Evolutionary conservation across 1,140 invertebrate genomes (phyloP), one percentile per base, ranked within the genome.

Genomic region (Meloidogyne exigua): DNA sequence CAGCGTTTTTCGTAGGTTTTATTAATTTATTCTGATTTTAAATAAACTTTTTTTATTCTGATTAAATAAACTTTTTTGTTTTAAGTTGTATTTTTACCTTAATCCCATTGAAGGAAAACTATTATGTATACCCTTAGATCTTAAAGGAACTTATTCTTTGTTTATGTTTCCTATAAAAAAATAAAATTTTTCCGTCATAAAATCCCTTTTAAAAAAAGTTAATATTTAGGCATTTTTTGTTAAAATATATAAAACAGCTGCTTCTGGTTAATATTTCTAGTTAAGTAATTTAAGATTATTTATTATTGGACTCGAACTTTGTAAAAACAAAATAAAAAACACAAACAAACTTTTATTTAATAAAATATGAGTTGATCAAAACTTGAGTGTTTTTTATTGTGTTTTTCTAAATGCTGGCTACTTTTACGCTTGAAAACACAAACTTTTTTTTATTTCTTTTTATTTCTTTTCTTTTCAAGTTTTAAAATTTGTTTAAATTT

Each of bases 1-100:
- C 49, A 57, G 49, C 49, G 49, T 57, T 57, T 57, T 57, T 57
- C 49, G 49, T 57, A 57, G 9, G 49, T 57, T 57, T 57, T n/a
- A 15, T n/a, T 57, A 15, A n/a, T n/a, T n/a, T 57, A 49, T 57
- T 57, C 5, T 57, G 7, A 57, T 57, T 57, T n/a, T 57, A 57
- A 57, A 57, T 57, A 57, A 49, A 49, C 44, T 49, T 49, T 57
- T 49, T 49, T 32, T 32, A 3, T 32, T 32, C 28, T 32, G 28
- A 32, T n/a, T 57, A 57, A 57, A 57, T 57, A 57, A 57, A 57
- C 49, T 57, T 32, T 32, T 32, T 57, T 57, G 5, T 57, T 49
- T n/a, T 4, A 57, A 57, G 49, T 57, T 57, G n/a, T n/a, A 57
- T n/a, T 57, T 44, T 1, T 57, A 57, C 13, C 13, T 57, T 57